These are phyloP conservation scores for Exaiptasia diaphana DNA, from an alignment of 64 coral and sea anemone species.

Conservation along the genomic window DNA sequence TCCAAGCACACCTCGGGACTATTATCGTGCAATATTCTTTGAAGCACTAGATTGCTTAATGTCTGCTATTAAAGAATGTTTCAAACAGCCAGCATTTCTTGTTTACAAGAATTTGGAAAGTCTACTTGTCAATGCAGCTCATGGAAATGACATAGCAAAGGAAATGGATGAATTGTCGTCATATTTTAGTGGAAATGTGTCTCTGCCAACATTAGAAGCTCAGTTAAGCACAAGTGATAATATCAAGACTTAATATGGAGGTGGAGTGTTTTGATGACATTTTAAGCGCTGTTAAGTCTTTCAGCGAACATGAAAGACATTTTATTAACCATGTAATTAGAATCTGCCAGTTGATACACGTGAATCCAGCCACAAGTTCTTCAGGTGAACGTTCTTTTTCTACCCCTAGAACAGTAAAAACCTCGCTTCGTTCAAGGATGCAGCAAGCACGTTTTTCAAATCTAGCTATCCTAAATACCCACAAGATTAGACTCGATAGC, in stretches of 20 bases:
- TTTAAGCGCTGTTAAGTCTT: neutral
- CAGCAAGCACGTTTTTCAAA: conserved; percentile 33
- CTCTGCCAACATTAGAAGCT: neutral
- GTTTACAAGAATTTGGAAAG: neutral
- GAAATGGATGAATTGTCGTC: conserved; percentile 22
- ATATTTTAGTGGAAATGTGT: conserved; percentile 17
- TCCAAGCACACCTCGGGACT: neutral
- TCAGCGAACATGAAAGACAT: neutral
- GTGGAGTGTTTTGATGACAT: conserved; percentile 45
- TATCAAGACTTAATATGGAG: neutral
- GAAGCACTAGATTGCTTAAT: conserved; percentile 5
- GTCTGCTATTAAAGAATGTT: conserved; percentile 30
- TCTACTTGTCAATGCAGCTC: neutral
- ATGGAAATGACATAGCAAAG: neutral
- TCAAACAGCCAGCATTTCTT: conserved; percentile 1
- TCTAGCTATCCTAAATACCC: conserved; percentile 9
- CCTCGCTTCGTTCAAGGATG: conserved; percentile 54
- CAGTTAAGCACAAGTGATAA: conserved; percentile 20
- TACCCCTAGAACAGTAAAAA: conserved; percentile 51
- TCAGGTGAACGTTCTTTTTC: conserved; percentile 53
- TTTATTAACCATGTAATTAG: conserved; percentile 35
- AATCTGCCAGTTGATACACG: conserved; percentile 34
- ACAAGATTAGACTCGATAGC: neutral
- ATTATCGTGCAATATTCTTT: neutral
- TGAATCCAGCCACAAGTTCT: conserved; percentile 53